phyloP scores from a whole-genome alignment of 92 coral and sea anemone species.

The Porites cylindrica region DNA sequence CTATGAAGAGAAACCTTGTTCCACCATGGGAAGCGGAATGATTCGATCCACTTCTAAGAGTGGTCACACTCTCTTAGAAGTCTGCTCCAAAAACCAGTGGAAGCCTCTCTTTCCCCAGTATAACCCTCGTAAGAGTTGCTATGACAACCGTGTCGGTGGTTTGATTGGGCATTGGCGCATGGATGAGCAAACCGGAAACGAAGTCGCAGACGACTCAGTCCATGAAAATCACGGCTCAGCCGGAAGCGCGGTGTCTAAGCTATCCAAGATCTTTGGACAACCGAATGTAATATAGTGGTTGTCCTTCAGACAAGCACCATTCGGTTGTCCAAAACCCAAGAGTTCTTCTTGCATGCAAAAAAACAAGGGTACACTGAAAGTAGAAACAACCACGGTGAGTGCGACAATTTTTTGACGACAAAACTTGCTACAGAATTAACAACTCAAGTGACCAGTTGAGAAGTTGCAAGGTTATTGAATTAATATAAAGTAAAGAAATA shows the following conservation, averaged over 20 bases:
- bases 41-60: conserved; percentile 35
- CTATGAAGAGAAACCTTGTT: conserved; percentile 56
- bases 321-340: too few relatives aligned
- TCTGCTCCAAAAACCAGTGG: conserved; percentile 60
- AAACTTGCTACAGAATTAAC: too few relatives aligned
- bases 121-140: conserved; percentile 15
- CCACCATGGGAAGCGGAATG: conserved; percentile 53
- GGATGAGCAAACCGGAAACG: conserved; percentile 82
- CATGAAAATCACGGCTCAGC: conserved; percentile 75
- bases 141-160: conserved; percentile 42
- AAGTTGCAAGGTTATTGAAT: too few relatives aligned
- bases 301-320: too few relatives aligned
- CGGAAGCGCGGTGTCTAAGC: conserved; percentile 48
- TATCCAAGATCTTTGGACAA: too few relatives aligned
- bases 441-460: too few relatives aligned
- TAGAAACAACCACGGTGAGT: too few relatives aligned
- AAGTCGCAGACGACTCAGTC: conserved; percentile 84
- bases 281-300: too few relatives aligned
- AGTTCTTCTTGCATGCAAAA: too few relatives aligned
- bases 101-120: conserved; percentile 29
- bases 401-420: too few relatives aligned
- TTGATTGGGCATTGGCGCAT: conserved; percentile 84
- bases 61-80: conserved; percentile 31
- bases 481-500: too few relatives aligned
- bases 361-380: too few relatives aligned